Conservation (phyloP, 2,888 invertebrate genomes). For the Apomyelois bistriatella region DNA sequence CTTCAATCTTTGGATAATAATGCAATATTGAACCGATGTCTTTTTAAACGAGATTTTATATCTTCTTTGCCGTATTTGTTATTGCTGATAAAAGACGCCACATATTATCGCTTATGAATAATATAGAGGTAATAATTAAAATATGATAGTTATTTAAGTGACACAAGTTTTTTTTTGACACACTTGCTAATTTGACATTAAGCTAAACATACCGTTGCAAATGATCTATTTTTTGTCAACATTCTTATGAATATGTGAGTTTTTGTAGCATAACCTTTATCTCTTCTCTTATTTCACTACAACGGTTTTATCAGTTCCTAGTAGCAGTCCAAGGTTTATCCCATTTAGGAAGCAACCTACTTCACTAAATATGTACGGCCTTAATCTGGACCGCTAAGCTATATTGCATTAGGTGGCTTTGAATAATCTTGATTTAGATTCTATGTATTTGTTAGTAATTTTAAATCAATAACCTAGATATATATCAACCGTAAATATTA, state of each 20-base stretch:
- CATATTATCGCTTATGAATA: not conserved
- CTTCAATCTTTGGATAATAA: conserved; percentile 15
- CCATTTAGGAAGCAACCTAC: conserved; percentile 3
- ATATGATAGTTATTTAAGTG: no score
- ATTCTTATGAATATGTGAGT: no score
- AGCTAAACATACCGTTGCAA: no score
- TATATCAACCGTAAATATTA: no score
- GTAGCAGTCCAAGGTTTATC: no score
- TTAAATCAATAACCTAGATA: not conserved
- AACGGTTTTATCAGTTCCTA: no score
- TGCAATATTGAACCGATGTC: conserved; percentile 11
- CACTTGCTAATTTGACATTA: no score
- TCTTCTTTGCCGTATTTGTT: not conserved
- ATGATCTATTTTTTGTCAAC: no score
- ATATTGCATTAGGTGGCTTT: conserved; percentile 6
- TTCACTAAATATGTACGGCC: conserved; percentile 3
- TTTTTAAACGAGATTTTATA: conserved; percentile 12
- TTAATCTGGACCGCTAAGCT: not conserved
- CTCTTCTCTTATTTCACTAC: not conserved
- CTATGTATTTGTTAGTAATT: not conserved
- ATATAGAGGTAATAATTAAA: no score
- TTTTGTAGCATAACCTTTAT: no score
- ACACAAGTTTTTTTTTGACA: no score
- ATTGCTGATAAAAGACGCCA: not conserved
- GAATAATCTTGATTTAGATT: not conserved